Percentiles rank a stretch among this genome's conserved stretches.
These are phyloP conservation scores for Bombylius discolor DNA, from an alignment of 2,888 invertebrate genomes.

Conservation along the genomic window DNA sequence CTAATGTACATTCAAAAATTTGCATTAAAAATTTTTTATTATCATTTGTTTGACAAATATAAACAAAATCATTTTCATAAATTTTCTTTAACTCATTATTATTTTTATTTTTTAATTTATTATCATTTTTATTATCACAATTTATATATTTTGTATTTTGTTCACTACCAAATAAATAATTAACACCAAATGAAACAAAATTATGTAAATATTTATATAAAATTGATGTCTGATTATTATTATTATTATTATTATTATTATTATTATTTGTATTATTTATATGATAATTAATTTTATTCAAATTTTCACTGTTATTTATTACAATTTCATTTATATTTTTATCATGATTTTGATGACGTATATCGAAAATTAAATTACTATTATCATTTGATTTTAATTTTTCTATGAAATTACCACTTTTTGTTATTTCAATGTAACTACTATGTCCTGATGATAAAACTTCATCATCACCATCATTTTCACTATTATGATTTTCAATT, in stretches of 20 bases:
- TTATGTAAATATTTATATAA: neutral
- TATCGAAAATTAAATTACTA: conserved; percentile 8
- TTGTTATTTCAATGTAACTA: neutral
- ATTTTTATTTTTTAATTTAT: neutral
- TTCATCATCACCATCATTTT: too few species aligned
- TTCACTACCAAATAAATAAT: conserved; percentile 4
- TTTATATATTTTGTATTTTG: neutral
- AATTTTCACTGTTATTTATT: neutral
- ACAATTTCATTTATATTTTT: neutral
- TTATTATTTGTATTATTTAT: neutral
- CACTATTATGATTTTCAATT: too few species aligned
- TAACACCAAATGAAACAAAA: conserved; percentile 2
- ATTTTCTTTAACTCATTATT: conserved; percentile 5
- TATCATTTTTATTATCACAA: neutral
- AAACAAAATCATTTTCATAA: conserved; percentile 20
- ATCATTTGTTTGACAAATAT: conserved; percentile 24
- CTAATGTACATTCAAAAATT: conserved; percentile 33
- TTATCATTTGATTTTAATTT: conserved; percentile 5
- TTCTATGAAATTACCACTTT: conserved; percentile 2
- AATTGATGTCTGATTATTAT: neutral
- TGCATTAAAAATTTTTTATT: conserved; percentile 30
- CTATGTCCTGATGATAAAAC: too few species aligned
- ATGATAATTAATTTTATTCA: neutral
- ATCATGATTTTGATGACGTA: conserved; percentile 1
- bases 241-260: neutral